A percentile compares a stretch with the other conserved stretches of the same genome.
Conservation (phyloP, 1,140 invertebrate species). For the Tachypleus tridentatus region DNA sequence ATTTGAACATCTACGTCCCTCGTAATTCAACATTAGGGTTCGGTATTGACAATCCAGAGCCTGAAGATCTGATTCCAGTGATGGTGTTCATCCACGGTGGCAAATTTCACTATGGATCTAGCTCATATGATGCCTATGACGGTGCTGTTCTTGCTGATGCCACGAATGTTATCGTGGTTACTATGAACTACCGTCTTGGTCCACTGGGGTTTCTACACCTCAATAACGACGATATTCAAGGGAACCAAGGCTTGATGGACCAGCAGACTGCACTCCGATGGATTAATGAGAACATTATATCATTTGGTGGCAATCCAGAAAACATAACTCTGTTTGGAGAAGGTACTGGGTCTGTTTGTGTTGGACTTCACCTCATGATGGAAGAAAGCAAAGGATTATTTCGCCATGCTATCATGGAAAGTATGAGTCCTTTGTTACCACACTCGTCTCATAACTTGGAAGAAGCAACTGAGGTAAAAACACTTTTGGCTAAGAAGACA, state of each 20-base stretch:
- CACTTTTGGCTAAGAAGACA: too few relatives aligned
- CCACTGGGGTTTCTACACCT: conserved; percentile 81
- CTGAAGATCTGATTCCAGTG: conserved; percentile 31
- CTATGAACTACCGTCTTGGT: conserved; percentile 33
- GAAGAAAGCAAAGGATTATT: too few relatives aligned
- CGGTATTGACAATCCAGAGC: too few relatives aligned
- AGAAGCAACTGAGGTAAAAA: too few relatives aligned
- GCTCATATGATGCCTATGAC: conserved; percentile 22
- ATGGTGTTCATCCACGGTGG: conserved; percentile 28
- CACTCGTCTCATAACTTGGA: too few relatives aligned
- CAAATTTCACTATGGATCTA: conserved; percentile 25
- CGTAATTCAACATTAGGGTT: conserved; percentile 18
- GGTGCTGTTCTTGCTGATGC: conserved; percentile 24
- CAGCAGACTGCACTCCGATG: conserved; percentile 74
- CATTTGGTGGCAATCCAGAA: conserved; percentile 69
- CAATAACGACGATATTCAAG: conserved; percentile 53
- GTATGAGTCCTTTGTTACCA: too few relatives aligned
- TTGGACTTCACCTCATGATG: conserved; percentile 19
- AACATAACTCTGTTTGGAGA: conserved; percentile 73
- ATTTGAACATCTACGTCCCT: conserved; percentile 27
- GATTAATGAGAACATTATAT: conserved; percentile 70
- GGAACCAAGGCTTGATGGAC: conserved; percentile 83
- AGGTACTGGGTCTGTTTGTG: conserved; percentile 26
- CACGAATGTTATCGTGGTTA: conserved; percentile 30
- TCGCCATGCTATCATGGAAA: too few relatives aligned